These are phyloP conservation scores for Orthosia cruda DNA, from an alignment of 2,888 invertebrate species.

Conservation along the genomic window DNA sequence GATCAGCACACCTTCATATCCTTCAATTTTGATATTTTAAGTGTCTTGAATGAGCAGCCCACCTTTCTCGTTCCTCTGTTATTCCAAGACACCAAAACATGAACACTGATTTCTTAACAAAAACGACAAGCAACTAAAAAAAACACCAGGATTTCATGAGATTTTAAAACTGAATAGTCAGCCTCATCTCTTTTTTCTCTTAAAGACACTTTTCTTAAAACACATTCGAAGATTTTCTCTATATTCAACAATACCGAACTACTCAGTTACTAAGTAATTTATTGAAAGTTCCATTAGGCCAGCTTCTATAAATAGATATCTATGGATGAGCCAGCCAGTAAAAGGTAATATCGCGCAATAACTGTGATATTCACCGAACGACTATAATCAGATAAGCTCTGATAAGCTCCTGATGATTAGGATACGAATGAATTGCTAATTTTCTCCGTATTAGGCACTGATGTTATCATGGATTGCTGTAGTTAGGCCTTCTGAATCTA, in stretches of 20 bases:
- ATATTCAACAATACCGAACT: constrained; percentile 1
- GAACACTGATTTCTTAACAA: neutral
- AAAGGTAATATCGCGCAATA: constrained; percentile 27
- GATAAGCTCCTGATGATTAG: constrained; percentile 36
- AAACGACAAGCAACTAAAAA: neutral
- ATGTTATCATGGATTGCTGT: constrained; percentile 32
- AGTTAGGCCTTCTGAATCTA: neutral
- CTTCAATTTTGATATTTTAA: neutral
- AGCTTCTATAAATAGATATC: constrained; percentile 19
- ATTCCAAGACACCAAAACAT: neutral
- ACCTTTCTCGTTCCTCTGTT: neutral
- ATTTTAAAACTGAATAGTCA: constrained; percentile 1
- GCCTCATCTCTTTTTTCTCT: too few relatives aligned
- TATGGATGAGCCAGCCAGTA: neutral
- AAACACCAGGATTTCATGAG: neutral
- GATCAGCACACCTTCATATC: neutral
- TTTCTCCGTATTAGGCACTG: constrained; percentile 15
- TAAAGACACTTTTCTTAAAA: neutral
- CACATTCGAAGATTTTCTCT: neutral
- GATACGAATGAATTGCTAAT: constrained; percentile 18
- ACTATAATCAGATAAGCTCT: constrained; percentile 32
- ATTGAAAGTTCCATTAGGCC: constrained; percentile 1
- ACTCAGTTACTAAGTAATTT: constrained; percentile 2
- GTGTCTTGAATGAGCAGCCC: neutral
- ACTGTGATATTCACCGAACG: constrained; percentile 32